Percentiles rank a stretch among this genome's conserved stretches.
These are phyloP conservation scores for Tiliqua scincoides DNA, from an alignment of 2,113 vertebrate genomes.

Conservation along the genomic window DNA sequence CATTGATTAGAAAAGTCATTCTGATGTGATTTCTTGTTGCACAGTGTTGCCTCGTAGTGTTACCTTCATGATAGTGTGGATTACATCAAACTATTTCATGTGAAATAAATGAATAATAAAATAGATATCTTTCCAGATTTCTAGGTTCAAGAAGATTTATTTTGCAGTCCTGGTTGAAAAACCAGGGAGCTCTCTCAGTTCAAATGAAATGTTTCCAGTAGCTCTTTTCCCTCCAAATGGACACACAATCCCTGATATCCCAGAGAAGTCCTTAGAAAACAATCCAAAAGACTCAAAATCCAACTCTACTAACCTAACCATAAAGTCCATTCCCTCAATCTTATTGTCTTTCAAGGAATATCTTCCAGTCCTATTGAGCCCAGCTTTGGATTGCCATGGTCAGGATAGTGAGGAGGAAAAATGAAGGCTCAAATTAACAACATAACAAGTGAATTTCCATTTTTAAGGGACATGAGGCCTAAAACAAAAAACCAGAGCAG, in stretches of 20 bases:
- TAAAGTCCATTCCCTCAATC: neutral
- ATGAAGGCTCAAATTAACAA: constrained; percentile 16
- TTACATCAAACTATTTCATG: neutral
- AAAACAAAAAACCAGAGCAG: neutral
- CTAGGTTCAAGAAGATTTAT: neutral
- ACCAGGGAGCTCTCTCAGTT: neutral
- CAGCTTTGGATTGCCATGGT: neutral
- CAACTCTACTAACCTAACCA: neutral
- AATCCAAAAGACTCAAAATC: too few relatives aligned
- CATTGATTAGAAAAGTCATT: too few relatives aligned
- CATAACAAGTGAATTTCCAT: constrained; percentile 6
- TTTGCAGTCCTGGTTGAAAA: neutral
- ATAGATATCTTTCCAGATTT: neutral
- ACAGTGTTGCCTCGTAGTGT: too few relatives aligned
- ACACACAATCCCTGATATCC: neutral
- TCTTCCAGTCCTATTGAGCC: neutral
- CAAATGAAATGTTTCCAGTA: neutral
- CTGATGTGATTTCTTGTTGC: too few relatives aligned
- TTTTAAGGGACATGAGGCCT: neutral
- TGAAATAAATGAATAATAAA: too few relatives aligned
- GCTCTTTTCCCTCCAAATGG: neutral
- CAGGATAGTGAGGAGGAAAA: neutral
- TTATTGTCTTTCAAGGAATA: neutral
- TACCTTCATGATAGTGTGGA: too few relatives aligned
- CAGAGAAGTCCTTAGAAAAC: neutral